Base-by-base conservation (phyloP, 2,113 vertebrate species). In the mouse (Mus musculus) region DNA sequence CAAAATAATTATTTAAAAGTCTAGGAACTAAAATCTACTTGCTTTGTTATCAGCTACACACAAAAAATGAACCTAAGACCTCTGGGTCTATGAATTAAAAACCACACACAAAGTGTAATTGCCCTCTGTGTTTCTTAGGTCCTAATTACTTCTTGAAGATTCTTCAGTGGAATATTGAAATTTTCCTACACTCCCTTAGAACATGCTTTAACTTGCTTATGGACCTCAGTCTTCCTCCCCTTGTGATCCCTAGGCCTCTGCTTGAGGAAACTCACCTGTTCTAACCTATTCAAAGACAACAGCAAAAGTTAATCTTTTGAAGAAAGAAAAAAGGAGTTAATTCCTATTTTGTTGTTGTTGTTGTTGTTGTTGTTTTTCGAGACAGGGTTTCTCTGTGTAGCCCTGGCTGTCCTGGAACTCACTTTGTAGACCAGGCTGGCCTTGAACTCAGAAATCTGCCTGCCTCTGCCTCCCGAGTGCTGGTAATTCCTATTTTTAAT, bases 1-100 rank as follows among this genome's bases (percentile, higher is more conserved):
- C 7, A 67, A 95, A 95, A 61, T 76, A 54, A 82, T 65, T 76
- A 67, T 33, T 72, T 63, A 97, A 36, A 67, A 87, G 24, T 90
- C 42, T 86, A 91, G 16, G 46, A 73, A 26, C 94, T 93, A 76
- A 22, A 39, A 77, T 24, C 33, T 86, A 28, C 49, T 30, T 89
- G 65, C 39, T 95, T 86, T 59, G 72, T 78, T 33, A 52, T 36
- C 80, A 82, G 75, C 39, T n/a, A 11, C 49, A 95, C 63, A 92
- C 7, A 10, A 61, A 61, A 73, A 73, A 42, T 90, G 77, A 78
- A 80, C n/a, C 88, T 54, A 82, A 59, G 67, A 88, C 2, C 7
- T 78, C 69, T 39, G 42, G 3, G 24, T 86, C 65, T 93, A 42
- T 63, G 84, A 82, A 46, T 71, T 63, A 33, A 94, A 91, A 94